Percentiles rank a stretch among this genome's conserved stretches.
Evolutionary conservation across 2,113 vertebrate species (phyloP).

Genomic region (Ophthalmolycus amberensis): DNA sequence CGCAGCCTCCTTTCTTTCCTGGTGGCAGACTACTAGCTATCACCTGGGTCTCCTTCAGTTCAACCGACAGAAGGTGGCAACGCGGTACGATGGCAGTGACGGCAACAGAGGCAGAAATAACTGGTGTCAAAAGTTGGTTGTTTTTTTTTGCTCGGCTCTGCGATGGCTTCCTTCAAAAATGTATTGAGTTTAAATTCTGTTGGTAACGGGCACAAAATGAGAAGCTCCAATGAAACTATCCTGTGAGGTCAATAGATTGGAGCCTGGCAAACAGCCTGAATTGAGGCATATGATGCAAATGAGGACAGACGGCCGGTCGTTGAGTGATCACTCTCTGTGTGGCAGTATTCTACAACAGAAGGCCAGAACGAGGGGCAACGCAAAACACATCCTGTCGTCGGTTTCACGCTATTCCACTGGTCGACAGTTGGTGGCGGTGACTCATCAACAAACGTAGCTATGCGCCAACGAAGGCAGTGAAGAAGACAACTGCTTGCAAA

Average conservation of each 20-base stretch:
- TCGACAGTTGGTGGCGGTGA: neutral
- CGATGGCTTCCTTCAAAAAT: neutral
- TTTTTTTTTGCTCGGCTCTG: conserved; percentile 1
- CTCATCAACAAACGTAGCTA: neutral
- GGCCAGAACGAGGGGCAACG: neutral
- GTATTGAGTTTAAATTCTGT: neutral
- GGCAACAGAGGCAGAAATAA: conserved; percentile 2
- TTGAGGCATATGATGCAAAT: neutral
- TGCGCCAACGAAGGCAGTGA: neutral
- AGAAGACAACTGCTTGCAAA: neutral
- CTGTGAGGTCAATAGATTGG: neutral
- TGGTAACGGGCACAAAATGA: neutral
- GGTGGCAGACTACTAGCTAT: conserved; percentile 46
- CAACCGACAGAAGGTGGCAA: conserved; percentile 49
- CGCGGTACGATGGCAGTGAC: conserved; percentile 12
- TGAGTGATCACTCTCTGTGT: too few species aligned
- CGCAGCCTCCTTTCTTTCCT: conserved; percentile 19
- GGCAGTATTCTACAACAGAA: neutral
- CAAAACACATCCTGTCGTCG: neutral
- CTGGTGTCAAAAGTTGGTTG: conserved; percentile 22
- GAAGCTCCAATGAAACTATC: neutral
- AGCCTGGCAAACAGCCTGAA: neutral
- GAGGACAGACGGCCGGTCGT: neutral
- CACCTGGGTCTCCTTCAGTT: conserved; percentile 56
- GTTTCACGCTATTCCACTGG: neutral